Conservation (phyloP, 2,113 vertebrate species). For the Vireo altiloquus region DNA sequence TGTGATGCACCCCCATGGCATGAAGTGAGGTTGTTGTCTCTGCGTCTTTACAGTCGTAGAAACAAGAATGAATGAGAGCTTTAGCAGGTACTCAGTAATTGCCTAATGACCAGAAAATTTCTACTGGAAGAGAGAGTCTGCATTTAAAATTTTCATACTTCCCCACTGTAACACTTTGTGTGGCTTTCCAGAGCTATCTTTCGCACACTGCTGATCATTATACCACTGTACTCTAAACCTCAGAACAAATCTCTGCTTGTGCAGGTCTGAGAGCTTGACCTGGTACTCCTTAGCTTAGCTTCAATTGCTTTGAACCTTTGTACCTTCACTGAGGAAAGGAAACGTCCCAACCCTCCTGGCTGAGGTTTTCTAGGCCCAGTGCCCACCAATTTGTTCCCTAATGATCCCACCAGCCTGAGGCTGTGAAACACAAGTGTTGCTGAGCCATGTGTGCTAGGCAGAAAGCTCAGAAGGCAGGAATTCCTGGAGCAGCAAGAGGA, state of each 20-base stretch:
- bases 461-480: not conserved
- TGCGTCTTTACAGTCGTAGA: not conserved
- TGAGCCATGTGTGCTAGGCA: not conserved
- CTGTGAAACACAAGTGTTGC: not conserved
- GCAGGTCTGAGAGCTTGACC: not conserved
- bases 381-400: not conserved
- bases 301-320: too few species aligned
- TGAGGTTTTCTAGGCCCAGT: not conserved
- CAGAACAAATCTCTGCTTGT: not conserved
- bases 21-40: not conserved
- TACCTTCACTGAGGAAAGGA: not conserved
- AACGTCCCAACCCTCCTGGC: not conserved
- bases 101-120: not conserved
- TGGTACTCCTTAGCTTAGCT: not conserved
- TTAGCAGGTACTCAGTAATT: not conserved
- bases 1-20: not conserved
- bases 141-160: not conserved
- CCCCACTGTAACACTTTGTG: not conserved
- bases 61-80: not conserved
- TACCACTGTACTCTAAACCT: not conserved
- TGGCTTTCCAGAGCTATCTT: not conserved
- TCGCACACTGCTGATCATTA: not conserved
- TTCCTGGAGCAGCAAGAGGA: conserved; percentile 7
- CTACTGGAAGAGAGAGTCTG: not conserved
- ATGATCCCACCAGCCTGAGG: not conserved